phyloP scores from a whole-genome alignment of 2,797 vertebrate species.

The Coluber constrictor region DNA sequence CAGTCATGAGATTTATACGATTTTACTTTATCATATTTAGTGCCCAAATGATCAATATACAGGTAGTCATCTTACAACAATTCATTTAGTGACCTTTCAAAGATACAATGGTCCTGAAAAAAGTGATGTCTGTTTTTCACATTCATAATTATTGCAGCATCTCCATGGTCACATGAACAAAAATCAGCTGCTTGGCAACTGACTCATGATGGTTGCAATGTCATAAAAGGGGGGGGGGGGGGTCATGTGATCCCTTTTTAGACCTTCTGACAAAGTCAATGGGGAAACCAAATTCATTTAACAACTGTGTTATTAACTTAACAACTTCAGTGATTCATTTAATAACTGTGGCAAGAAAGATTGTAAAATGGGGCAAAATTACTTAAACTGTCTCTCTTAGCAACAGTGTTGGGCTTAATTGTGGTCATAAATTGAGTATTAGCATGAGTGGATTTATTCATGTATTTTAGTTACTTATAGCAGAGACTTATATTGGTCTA shows the following conservation, averaged over 20 bases:
- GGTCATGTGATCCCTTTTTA: not conserved
- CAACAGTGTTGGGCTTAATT: not conserved
- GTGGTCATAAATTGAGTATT: not conserved
- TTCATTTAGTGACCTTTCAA: not conserved
- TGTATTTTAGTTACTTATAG: not conserved
- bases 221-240: not conserved
- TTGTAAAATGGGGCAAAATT: not conserved
- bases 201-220: not conserved
- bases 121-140: not conserved
- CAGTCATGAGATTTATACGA: slow-evolving; percentile 22
- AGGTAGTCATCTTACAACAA: not conserved
- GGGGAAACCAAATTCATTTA: not conserved
- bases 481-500: not conserved
- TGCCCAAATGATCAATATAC: not conserved
- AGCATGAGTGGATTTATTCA: not conserved
- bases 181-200: not conserved
- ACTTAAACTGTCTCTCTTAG: not conserved
- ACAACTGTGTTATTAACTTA: not conserved
- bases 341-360: not conserved
- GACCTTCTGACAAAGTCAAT: not conserved
- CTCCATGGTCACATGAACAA: not conserved
- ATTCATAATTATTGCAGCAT: not conserved
- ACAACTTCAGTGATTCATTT: not conserved
- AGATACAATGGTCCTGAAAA: not conserved
- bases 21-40: not conserved